Percentiles rank a stretch among this genome's conserved stretches.
These are phyloP conservation scores for Mobula hypostoma DNA, from an alignment of 2,113 vertebrate genomes.

Conservation along the genomic window DNA sequence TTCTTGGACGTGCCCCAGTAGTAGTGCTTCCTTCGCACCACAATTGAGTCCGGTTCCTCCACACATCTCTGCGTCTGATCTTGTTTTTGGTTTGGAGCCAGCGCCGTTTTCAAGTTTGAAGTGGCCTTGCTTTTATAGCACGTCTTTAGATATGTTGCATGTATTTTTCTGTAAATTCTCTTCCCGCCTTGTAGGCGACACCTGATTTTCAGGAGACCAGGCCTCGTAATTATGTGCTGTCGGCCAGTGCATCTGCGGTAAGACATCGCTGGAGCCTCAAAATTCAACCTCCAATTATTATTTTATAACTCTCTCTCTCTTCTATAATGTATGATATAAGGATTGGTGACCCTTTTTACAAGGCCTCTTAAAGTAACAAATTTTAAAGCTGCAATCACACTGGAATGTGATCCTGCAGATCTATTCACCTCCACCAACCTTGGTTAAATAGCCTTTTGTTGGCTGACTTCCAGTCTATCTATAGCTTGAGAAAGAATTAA, in stretches of 20 bases:
- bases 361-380: neutral
- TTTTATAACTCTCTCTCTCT: neutral
- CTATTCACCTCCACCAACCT: neutral
- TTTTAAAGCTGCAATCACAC: neutral
- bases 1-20: neutral
- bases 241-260: slow-evolving; percentile 96
- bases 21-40: neutral
- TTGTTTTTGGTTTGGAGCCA: neutral
- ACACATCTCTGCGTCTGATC: neutral
- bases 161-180: slow-evolving; percentile 56
- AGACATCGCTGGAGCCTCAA: slow-evolving; percentile 48
- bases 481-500: neutral
- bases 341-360: slow-evolving; percentile 35
- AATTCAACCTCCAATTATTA: slow-evolving; percentile 39
- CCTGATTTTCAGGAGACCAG: slow-evolving; percentile 98
- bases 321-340: neutral
- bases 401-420: neutral
- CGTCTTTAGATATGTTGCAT: slow-evolving; percentile 24
- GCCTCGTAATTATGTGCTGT: slow-evolving; percentile 96
- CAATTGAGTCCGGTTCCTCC: neutral
- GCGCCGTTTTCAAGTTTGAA: neutral
- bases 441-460: neutral
- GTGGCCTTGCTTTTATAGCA: neutral
- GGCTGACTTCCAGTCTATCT: neutral
- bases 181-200: slow-evolving; percentile 76